A percentile compares a stretch with the other conserved stretches of the same genome.
Evolutionary conservation across 2,888 invertebrate genomes (phyloP).

Genomic region (Morpho deidamia): DNA sequence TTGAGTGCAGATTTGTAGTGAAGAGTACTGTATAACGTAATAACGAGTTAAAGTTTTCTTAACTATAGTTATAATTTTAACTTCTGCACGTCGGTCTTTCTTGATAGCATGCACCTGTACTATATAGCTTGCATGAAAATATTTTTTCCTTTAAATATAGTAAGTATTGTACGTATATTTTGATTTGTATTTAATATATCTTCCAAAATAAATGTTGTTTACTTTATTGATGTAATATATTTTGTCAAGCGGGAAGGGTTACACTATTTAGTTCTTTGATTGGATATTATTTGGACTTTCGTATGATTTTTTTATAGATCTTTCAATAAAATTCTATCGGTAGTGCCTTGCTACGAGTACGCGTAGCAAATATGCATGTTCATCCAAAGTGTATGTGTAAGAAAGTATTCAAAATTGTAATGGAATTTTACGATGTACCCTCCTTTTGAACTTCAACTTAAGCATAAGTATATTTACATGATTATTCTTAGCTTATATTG

Average conservation of each 20-base stretch:
- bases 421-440: slow-evolving; percentile 16
- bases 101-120: slow-evolving; percentile 63
- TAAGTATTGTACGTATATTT: slow-evolving; percentile 41
- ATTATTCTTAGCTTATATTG: slow-evolving; percentile 49
- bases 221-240: slow-evolving; percentile 40
- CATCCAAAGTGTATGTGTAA: slow-evolving; percentile 13
- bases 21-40: slow-evolving; percentile 31
- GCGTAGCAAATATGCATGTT: slow-evolving; percentile 19
- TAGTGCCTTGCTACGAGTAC: slow-evolving; percentile 15
- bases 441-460: slow-evolving; percentile 12
- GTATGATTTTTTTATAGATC: slow-evolving; percentile 14
- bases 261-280: slow-evolving; percentile 9
- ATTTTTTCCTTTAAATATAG: slow-evolving; percentile 41
- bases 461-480: slow-evolving; percentile 26
- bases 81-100: slow-evolving; percentile 45
- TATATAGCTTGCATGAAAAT: slow-evolving; percentile 73
- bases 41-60: slow-evolving; percentile 20
- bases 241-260: slow-evolving; percentile 19
- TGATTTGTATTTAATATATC: slow-evolving; percentile 47
- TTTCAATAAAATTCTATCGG: slow-evolving; percentile 7
- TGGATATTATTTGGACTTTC: slow-evolving; percentile 11
- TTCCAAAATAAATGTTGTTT: slow-evolving; percentile 77
- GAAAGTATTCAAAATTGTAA: slow-evolving; percentile 9
- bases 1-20: slow-evolving; percentile 25
- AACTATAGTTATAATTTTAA: slow-evolving; percentile 13